Base-by-base conservation (phyloP, 2,113 vertebrate genomes). In the Turdus rufiventris region DNA sequence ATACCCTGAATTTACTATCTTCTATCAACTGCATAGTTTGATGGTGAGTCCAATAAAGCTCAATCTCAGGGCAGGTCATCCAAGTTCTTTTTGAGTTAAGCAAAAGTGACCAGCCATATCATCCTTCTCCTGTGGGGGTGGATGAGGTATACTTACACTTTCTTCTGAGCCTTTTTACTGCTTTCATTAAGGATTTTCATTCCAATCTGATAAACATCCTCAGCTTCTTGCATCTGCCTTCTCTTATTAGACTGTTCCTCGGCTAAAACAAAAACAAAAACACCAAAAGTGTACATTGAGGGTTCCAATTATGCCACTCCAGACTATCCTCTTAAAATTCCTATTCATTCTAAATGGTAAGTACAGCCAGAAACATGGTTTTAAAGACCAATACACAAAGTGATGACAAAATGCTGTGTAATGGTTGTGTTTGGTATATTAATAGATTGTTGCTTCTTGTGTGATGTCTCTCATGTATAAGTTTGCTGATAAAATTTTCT, bases 151-250 rank as follows among this genome's bases (percentile, higher is more conserved):
- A 98, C 99, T 98, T 97, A 99, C 99, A 99, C 99, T 98, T 98
- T 99, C 95, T 98, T 99, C 83, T 99, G 99, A 91, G 97, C 98
- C 93, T 97, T 99, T 96, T 98, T 98, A 78, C 96, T 99, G 95
- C 99, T 99, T 91, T 97, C 96, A 72, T 99, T 99, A 67, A 99
- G 98, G 82, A 99, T 98, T 82, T 97, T 98, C 96, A 99, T 97
- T 60, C 98, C 98, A 9, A 97, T 97, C 93, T 99, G 98, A 96
- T 99, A 99, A 96, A 99, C 97, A 74, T 98, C 97, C 77, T 99
- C 99, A 6, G 98, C 98, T 96, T 99, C 98, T 95, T 99, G 98
- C 73, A 98, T 98, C 57, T 98, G 98, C 26, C 97, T 98, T 90
- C 99, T 98, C 97, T 98, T 98, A 94, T 98, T 97, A 51, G 98